Percentiles rank a stretch among this genome's conserved stretches.
Conservation (phyloP, 2,888 invertebrate genomes). For the Aphidius colemani region DNA sequence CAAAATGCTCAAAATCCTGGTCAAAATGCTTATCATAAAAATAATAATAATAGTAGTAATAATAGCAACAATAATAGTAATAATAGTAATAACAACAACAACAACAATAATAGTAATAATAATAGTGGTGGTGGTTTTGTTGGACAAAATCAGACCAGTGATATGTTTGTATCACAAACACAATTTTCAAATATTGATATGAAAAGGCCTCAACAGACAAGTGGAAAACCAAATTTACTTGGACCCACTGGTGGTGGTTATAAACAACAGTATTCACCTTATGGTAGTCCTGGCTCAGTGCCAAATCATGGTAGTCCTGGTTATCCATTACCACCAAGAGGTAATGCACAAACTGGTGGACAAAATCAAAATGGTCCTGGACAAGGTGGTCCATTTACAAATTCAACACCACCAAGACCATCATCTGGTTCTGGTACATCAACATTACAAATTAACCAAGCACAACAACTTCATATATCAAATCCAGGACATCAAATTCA, state of each 20-base stretch:
- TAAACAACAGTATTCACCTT: constrained; percentile 72
- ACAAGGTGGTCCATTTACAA: constrained; percentile 59
- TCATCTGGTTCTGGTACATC: constrained; percentile 65
- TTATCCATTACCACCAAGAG: constrained; percentile 60
- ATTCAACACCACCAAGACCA: constrained; percentile 62
- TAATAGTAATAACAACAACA: constrained; percentile 16
- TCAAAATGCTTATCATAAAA: constrained; percentile 52
- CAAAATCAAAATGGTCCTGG: constrained; percentile 57
- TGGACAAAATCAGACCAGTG: constrained; percentile 34
- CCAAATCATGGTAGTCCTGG: constrained; percentile 64
- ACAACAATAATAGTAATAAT: too few species aligned
- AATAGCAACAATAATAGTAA: constrained; percentile 33
- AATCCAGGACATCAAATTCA: constrained; percentile 83
- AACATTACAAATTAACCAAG: constrained; percentile 82
- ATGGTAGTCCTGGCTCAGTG: constrained; percentile 69
- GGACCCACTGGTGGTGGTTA: constrained; percentile 56
- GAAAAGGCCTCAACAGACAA: constrained; percentile 60
- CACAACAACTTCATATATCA: constrained; percentile 84
- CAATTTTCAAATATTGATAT: constrained; percentile 52
- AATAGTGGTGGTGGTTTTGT: constrained; percentile 39
- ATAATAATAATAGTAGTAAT: constrained; percentile 54
- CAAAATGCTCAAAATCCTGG: constrained; percentile 43
- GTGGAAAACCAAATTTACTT: constrained; percentile 55
- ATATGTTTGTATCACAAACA: constrained; percentile 50
- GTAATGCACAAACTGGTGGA: constrained; percentile 50